Evolutionary conservation across 2,113 vertebrate species (phyloP), one percentile per base, ranked within the genome.

Genomic region (Hymenochirus boettgeri): DNA sequence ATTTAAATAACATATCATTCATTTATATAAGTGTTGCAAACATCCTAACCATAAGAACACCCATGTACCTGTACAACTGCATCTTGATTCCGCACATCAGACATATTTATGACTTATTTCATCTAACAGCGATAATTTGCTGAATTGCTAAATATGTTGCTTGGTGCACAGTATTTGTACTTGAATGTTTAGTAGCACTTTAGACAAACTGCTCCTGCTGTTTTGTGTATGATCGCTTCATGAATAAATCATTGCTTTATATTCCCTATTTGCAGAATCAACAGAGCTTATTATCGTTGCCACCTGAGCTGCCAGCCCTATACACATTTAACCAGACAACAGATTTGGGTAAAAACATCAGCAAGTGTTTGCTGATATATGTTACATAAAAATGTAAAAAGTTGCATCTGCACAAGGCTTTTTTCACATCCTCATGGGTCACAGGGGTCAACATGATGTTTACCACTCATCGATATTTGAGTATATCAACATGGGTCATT

Each of bases 261-360:
- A 51, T 24, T 48, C 71, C 57, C 67, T 27, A 31, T 57, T 35
- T 0, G 11, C 10, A 37, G 17, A 4, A 3, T 37, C 25, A 62
- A 47, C 51, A 39, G 4, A 62, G 37, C 56, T 57, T 61, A 71
- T 71, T 59, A 67, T 59, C 62, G 46, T 22, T 33, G 39, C 15
- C 29, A 29, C 29, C 29, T 1, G 23, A 25, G 19, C 2, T 54
- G 53, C 3, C 53, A 47, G 23, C 66, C 37, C 23, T 52, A 11
- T 57, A 42, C n/a, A 39, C 66, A 47, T 62, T 63, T 46, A 17
- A 59, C 39, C 33, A 62, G 21, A 18, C 57, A 12, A 4, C 9
- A 50, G 12, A 13, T 2, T 13, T 60, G 5, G 24, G 24, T 31
- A 37, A 70, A 69, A 62, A 0, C 59, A 2, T 6, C 56, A 8